These are phyloP conservation scores for Ophion ellenae DNA, from an alignment of 2,888 invertebrate genomes.

Conservation along the genomic window DNA sequence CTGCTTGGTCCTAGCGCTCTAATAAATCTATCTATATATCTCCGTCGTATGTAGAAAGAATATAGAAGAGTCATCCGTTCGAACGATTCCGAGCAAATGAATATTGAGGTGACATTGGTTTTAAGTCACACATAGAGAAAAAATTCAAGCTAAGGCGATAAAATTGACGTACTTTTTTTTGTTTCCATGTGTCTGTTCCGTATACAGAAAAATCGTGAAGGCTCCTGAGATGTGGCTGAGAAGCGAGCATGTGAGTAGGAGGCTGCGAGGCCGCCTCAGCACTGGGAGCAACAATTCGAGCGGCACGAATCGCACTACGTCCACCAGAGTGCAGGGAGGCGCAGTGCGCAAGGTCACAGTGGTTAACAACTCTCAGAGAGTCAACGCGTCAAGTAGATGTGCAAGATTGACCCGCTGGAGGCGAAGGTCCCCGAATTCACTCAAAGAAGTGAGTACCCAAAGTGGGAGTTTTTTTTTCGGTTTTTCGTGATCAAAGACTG, in stretches of 20 bases:
- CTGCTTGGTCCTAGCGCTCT: too few species aligned
- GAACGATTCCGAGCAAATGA: not conserved
- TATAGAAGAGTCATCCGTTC: not conserved
- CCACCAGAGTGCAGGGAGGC: constrained; percentile 76
- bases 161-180: not conserved
- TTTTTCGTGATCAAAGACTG: not conserved
- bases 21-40: too few species aligned
- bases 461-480: not conserved
- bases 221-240: constrained; percentile 81
- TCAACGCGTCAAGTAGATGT: constrained; percentile 79
- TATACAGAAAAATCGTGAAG: constrained; percentile 65
- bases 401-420: constrained; percentile 80
- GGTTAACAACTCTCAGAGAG: constrained; percentile 78
- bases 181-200: not conserved
- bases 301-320: constrained; percentile 60
- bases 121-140: not conserved
- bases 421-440: constrained; percentile 78
- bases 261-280: constrained; percentile 80
- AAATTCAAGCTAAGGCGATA: not conserved
- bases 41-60: not conserved
- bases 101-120: not conserved
- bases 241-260: constrained; percentile 82
- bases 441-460: constrained; percentile 78
- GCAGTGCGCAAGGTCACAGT: constrained; percentile 78
- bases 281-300: constrained; percentile 71